Conservation (phyloP, 2,888 invertebrate genomes). For the Drosophila imparisetae region DNA sequence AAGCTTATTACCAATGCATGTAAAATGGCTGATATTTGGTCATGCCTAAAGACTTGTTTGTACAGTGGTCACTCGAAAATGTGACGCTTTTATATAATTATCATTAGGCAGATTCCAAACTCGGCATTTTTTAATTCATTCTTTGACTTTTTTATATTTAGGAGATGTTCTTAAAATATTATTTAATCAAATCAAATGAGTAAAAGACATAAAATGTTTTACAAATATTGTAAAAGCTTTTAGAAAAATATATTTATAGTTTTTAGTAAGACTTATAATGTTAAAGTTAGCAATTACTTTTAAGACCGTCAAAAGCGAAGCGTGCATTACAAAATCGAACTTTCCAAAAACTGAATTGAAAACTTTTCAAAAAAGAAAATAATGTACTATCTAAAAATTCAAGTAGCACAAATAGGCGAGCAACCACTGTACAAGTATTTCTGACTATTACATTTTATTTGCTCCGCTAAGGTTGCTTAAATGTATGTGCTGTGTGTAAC, state of each 20-base stretch:
- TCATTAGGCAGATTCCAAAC: neutral
- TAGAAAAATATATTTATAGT: neutral
- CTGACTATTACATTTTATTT: slow-evolving; percentile 1
- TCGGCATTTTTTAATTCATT: too few relatives aligned
- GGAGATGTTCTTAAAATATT: neutral
- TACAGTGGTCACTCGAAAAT: slow-evolving; percentile 1
- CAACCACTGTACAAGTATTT: neutral
- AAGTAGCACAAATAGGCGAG: neutral
- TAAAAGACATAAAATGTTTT: neutral
- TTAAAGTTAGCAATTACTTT: neutral
- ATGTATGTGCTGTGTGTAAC: slow-evolving; percentile 10
- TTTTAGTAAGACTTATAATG: slow-evolving; percentile 3
- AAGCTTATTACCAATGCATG: slow-evolving; percentile 3
- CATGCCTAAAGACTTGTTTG: slow-evolving; percentile 4
- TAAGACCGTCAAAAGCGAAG: neutral
- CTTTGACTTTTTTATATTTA: neutral
- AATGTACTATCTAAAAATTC: neutral
- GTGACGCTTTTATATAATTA: neutral
- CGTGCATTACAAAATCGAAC: neutral
- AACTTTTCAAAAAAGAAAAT: neutral
- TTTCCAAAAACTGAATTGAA: neutral
- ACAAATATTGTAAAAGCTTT: neutral
- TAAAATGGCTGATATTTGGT: slow-evolving; percentile 1
- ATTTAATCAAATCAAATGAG: neutral
- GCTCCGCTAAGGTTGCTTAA: slow-evolving; percentile 1